Base-by-base conservation (phyloP, 1,140 invertebrate species). In the Cyclina sinensis region DNA sequence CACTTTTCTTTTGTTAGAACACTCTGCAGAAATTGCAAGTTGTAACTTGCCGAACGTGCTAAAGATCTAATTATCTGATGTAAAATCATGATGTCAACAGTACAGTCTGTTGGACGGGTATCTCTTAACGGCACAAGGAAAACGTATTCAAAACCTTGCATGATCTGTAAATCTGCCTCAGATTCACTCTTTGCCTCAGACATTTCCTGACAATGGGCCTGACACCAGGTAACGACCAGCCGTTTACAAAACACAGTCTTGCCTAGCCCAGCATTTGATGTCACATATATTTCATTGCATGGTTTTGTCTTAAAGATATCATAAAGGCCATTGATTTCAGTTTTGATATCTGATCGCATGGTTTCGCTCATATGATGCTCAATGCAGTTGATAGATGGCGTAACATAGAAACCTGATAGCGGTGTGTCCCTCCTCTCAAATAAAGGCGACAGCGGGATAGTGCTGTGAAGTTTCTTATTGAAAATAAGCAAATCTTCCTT, bases 161-260 rank as follows among this genome's bases (percentile, higher is more conserved):
- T 27, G 1, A 62, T 7, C 7, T 62, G 4, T 7, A 62, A n/a
- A 62, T 62, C 57, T 62, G 24, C 57, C 27, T 62, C 24, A 7
- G 57, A n/a, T 43, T 62, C 57, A 62, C 9, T 27, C 9, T 9
- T 62, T 24, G n/a, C 14, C n/a, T 62, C 24, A 24, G 7, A 11
- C 24, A 24, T 27, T 62, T 14, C n/a, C n/a, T 4, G 5, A 27
- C 14, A 5, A 24, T 62, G 57, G 4, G 57, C 57, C 18, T 27
- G 57, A 27, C 57, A 62, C 57, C 57, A 62, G 24, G 57, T n/a
- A 1, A 62, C 24, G 0, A n/a, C n/a, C n/a, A 62, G 27, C 14
- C 57, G 57, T 27, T 62, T 62, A 27, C 57, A 62, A 27, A 62
- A 62, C 4, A 62, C 57, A 24, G 57, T 62, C 57, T 62, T 62